These are phyloP conservation scores for Nothobranchius kuhntae DNA, from an alignment of 2,113 vertebrate genomes.

Conservation along the genomic window DNA sequence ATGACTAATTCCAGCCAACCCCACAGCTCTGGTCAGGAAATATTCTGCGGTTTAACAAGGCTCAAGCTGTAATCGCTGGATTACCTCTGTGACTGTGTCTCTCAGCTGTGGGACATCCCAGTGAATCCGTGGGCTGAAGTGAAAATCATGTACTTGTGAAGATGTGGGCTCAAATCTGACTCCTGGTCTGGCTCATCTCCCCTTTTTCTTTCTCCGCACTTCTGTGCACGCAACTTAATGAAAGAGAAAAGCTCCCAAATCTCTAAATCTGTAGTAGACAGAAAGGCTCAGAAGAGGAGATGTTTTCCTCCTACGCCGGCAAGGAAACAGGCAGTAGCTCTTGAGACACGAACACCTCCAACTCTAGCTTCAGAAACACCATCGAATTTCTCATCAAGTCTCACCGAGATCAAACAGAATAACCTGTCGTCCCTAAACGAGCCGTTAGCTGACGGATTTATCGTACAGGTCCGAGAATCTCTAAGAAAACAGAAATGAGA, in stretches of 20 bases:
- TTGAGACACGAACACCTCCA: slow-evolving; percentile 54
- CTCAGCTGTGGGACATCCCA: slow-evolving; percentile 44
- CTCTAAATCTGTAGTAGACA: slow-evolving; percentile 50
- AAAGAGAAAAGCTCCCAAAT: slow-evolving; percentile 41
- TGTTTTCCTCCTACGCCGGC: slow-evolving; percentile 66
- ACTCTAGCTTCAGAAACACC: slow-evolving; percentile 38
- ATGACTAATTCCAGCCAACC: slow-evolving; percentile 14
- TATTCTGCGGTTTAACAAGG: slow-evolving; percentile 15
- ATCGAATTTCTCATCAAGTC: slow-evolving; percentile 36
- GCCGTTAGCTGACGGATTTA: slow-evolving; percentile 14
- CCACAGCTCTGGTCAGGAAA: neutral
- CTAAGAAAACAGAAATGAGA: neutral
- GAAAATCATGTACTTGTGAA: slow-evolving; percentile 44
- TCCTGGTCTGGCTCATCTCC: slow-evolving; percentile 7
- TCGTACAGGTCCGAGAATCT: slow-evolving; percentile 17
- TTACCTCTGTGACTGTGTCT: slow-evolving; percentile 11
- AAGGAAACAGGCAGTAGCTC: slow-evolving; percentile 54
- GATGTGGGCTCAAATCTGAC: slow-evolving; percentile 44
- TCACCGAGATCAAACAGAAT: slow-evolving; percentile 25
- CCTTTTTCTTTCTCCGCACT: slow-evolving; percentile 12
- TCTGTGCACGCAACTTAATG: slow-evolving; percentile 37
- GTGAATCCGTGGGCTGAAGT: slow-evolving; percentile 42
- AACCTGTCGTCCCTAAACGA: slow-evolving; percentile 10
- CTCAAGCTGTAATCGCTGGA: slow-evolving; percentile 19
- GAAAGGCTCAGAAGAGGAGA: slow-evolving; percentile 59